Percentiles rank a stretch among this genome's conserved stretches.
Conservation (phyloP, 2,113 vertebrate species). For the Corythoichthys haematopterus region DNA sequence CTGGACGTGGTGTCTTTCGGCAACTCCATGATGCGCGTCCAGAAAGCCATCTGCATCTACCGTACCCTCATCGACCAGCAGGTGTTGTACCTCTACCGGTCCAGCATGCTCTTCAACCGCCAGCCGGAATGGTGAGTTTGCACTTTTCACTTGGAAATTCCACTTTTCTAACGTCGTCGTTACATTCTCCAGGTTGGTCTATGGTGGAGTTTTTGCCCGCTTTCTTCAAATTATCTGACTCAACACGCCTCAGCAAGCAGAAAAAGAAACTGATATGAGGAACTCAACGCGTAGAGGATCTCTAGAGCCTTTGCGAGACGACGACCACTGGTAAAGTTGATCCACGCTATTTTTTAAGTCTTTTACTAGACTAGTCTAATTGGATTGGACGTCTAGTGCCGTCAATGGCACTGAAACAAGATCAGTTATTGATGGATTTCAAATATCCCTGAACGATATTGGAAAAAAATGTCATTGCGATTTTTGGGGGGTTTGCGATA, state of each 20-base stretch:
- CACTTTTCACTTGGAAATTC: no score
- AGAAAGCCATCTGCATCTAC: constrained; percentile 92
- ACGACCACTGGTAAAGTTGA: no score
- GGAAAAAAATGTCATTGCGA: no score
- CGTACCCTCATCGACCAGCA: constrained; percentile 87
- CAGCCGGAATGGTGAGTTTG: constrained; percentile 87
- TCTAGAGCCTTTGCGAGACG: constrained; percentile 83
- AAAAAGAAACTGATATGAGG: constrained; percentile 87
- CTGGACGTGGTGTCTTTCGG: constrained; percentile 89
- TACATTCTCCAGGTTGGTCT: constrained; percentile 78
- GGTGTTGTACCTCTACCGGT: constrained; percentile 88
- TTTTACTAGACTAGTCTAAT: no score
- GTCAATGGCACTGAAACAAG: no score
- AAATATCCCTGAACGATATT: no score
- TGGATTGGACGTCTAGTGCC: no score
- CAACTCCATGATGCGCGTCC: constrained; percentile 82
- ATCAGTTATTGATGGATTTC: no score
- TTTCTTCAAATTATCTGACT: constrained; percentile 89
- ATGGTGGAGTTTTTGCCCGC: constrained; percentile 89
- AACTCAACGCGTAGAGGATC: constrained; percentile 88
- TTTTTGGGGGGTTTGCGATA: no score
- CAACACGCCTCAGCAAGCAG: constrained; percentile 87
- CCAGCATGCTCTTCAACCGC: constrained; percentile 89
- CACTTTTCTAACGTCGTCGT: no score
- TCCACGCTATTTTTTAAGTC: no score